phyloP scores from a whole-genome alignment of 37 sponge, comb jelly and placozoan genomes.

The Oopsacas minuta region DNA sequence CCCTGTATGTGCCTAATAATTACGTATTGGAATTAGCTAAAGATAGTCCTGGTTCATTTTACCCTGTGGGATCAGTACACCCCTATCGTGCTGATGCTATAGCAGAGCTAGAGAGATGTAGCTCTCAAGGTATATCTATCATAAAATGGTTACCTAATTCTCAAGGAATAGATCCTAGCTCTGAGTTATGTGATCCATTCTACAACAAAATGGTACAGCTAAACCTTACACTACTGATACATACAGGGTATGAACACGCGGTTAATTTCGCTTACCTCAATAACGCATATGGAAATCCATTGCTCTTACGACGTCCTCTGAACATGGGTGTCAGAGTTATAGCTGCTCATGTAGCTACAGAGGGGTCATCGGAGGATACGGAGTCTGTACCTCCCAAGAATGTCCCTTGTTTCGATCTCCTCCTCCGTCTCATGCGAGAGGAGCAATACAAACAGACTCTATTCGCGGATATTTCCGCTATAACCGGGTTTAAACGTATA shows the following conservation, averaged over 20 bases:
- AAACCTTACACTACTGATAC: constrained; percentile 55
- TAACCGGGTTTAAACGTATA: constrained; percentile 49
- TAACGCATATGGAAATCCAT: constrained; percentile 71
- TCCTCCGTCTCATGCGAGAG: constrained; percentile 55
- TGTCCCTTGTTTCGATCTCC: constrained; percentile 40
- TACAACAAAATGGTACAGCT: constrained; percentile 61
- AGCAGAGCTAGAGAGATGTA: constrained; percentile 48
- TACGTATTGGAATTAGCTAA: constrained; percentile 37
- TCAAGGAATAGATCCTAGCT: constrained; percentile 56
- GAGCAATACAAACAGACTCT: constrained; percentile 42
- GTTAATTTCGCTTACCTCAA: constrained; percentile 65
- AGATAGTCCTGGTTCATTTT: constrained; percentile 48
- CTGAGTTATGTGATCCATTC: constrained; percentile 45
- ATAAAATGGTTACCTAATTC: constrained; percentile 93
- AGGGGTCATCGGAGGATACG: constrained; percentile 40
- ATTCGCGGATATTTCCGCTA: constrained; percentile 78
- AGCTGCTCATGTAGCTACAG: constrained; percentile 76
- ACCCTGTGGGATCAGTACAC: constrained; percentile 66
- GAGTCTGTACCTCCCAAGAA: constrained; percentile 19
- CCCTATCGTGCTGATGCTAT: constrained; percentile 61
- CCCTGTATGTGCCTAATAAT: constrained; percentile 62
- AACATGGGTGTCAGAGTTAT: constrained; percentile 70
- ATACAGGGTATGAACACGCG: constrained; percentile 68
- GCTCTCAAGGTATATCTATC: constrained; percentile 39
- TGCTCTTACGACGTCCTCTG: constrained; percentile 54